Evolutionary conservation across 1,140 invertebrate species (phyloP).

Genomic region (Gryllus bimaculatus): DNA sequence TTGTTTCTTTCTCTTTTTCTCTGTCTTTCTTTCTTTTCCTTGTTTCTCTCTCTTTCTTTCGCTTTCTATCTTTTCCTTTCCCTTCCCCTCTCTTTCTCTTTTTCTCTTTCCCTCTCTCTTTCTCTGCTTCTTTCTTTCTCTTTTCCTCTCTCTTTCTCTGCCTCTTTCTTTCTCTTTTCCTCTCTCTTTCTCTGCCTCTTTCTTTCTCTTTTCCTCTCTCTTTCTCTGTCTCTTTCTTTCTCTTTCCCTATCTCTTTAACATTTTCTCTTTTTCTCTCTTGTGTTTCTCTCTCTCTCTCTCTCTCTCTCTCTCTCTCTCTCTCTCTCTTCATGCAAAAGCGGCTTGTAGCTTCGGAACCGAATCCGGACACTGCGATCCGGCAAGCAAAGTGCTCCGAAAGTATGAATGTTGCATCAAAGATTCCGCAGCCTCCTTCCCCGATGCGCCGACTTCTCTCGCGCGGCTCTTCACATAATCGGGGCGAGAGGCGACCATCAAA

Average conservation of each 20-base stretch:
- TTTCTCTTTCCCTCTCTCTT: not conserved
- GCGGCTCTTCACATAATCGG: too few species aligned
- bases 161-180: not conserved
- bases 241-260: not conserved
- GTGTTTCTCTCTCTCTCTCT: not conserved
- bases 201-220: not conserved
- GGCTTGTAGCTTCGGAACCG: too few species aligned
- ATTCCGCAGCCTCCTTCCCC: too few species aligned
- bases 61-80: not conserved
- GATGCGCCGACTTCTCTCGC: too few species aligned
- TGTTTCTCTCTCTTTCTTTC: not conserved
- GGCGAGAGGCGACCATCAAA: too few species aligned
- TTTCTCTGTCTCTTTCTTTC: not conserved
- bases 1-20: not conserved
- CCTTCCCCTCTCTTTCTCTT: not conserved
- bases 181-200: not conserved
- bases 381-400: too few species aligned
- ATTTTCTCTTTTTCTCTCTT: not conserved
- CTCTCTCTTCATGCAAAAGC: too few species aligned
- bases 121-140: not conserved
- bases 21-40: not conserved
- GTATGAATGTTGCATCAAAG: too few species aligned
- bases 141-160: not conserved
- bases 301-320: too few species aligned
- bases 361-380: too few species aligned